Percentiles rank a stretch among this genome's conserved stretches.
Evolutionary conservation across 2,113 vertebrate species (phyloP).

Genomic region (Cinclus cinclus): DNA sequence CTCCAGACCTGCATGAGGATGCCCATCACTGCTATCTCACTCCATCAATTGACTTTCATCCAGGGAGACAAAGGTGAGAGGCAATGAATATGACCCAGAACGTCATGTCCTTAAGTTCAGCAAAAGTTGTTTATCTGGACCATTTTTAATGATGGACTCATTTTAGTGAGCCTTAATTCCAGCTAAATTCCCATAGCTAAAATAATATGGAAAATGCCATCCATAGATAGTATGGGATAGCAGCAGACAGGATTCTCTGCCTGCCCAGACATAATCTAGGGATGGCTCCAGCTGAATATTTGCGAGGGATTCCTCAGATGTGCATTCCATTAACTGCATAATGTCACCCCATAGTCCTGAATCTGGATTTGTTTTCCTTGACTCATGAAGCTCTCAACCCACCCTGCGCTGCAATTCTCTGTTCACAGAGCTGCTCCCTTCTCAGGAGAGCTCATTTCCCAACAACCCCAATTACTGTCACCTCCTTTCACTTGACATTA

Average conservation of each 20-base stretch:
- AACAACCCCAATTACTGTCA: constrained; percentile 50
- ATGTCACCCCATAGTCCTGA: not conserved
- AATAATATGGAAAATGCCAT: accelerated
- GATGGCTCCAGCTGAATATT: not conserved
- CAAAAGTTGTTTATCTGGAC: not conserved
- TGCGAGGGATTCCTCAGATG: not conserved
- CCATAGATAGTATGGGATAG: not conserved
- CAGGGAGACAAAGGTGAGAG: not conserved
- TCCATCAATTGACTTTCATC: not conserved
- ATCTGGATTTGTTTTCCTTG: not conserved
- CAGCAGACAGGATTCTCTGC: not conserved
- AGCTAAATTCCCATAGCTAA: not conserved
- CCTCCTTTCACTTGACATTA: constrained; percentile 23
- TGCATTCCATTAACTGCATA: not conserved
- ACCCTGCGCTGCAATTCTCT: accelerated
- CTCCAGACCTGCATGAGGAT: not conserved
- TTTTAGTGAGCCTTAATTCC: not conserved
- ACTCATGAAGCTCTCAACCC: not conserved
- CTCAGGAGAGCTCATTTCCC: constrained; percentile 21
- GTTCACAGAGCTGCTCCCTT: not conserved
- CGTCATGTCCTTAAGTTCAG: not conserved
- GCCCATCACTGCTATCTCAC: not conserved
- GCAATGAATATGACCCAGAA: not conserved
- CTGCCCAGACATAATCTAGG: not conserved
- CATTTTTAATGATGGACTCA: not conserved